Conservation (phyloP, 2,888 invertebrate genomes). For the Lasioglossum figueresi region DNA sequence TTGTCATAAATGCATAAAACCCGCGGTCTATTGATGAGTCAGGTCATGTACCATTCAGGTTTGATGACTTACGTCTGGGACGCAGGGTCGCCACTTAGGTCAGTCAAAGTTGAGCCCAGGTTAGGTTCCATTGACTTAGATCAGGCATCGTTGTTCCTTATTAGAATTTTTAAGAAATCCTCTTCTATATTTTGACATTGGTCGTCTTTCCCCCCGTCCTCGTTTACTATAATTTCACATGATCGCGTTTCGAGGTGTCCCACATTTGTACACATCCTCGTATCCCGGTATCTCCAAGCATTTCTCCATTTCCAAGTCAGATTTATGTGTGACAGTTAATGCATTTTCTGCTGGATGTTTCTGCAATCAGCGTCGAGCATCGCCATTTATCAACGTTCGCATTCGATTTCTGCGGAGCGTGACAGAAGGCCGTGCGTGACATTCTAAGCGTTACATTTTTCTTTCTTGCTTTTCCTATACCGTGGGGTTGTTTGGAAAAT, state of each 20-base stretch:
- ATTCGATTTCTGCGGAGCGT: not conserved
- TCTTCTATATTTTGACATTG: not conserved
- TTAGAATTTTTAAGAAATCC: too few species aligned
- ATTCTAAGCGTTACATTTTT: constrained; percentile 17
- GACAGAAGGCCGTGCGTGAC: not conserved
- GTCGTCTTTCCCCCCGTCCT: not conserved
- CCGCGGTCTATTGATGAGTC: not conserved
- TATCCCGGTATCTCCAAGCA: not conserved
- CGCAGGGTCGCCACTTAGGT: not conserved
- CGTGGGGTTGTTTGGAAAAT: constrained; percentile 3
- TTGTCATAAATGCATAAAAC: too few species aligned
- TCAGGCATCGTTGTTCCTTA: not conserved
- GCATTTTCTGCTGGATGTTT: not conserved
- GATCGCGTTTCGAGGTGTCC: not conserved
- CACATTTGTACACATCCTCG: not conserved
- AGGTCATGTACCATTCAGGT: not conserved
- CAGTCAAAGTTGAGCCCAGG: not conserved
- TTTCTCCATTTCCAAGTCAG: not conserved
- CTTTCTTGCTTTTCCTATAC: not conserved
- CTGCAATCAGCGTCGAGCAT: constrained; percentile 1
- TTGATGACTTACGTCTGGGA: not conserved
- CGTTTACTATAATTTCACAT: not conserved
- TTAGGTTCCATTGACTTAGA: not conserved
- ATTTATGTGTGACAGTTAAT: not conserved
- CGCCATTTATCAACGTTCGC: constrained; percentile 15